Evolutionary conservation across 2,113 vertebrate species (phyloP).

Genomic region (Chionis minor): DNA sequence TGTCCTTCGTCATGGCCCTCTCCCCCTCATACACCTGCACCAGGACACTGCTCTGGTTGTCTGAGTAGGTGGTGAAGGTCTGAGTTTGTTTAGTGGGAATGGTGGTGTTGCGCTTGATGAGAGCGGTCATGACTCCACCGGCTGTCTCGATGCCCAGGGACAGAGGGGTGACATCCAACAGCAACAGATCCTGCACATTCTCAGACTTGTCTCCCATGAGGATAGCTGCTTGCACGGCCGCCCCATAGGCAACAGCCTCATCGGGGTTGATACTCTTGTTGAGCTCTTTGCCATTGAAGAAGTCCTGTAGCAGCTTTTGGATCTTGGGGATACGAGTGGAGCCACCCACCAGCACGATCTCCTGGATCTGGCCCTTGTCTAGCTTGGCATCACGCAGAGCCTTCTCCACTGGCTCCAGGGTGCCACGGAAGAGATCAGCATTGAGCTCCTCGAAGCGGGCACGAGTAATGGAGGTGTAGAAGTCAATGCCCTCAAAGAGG

Average conservation of each 20-base stretch:
- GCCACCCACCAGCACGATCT: slow-evolving; percentile 83
- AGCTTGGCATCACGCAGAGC: slow-evolving; percentile 83
- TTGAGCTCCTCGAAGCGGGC: slow-evolving; percentile 96
- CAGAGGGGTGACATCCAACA: slow-evolving; percentile 81
- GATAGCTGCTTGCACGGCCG: slow-evolving; percentile 83
- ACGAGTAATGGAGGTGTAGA: slow-evolving; percentile 96
- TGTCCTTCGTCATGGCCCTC: slow-evolving; percentile 84
- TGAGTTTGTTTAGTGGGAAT: slow-evolving; percentile 87
- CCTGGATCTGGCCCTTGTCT: slow-evolving; percentile 82
- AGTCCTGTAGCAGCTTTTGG: slow-evolving; percentile 84
- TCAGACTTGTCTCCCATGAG: slow-evolving; percentile 84
- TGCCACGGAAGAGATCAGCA: slow-evolving; percentile 82
- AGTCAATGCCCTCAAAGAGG: slow-evolving; percentile 92
- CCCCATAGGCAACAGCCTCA: slow-evolving; percentile 82
- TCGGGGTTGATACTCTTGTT: slow-evolving; percentile 87
- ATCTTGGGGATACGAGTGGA: slow-evolving; percentile 86
- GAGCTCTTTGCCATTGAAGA: slow-evolving; percentile 84
- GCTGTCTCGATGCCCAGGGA: slow-evolving; percentile 84
- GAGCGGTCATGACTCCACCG: slow-evolving; percentile 82
- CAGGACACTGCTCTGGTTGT: slow-evolving; percentile 82
- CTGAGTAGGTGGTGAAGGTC: slow-evolving; percentile 84
- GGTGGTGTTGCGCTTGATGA: slow-evolving; percentile 85
- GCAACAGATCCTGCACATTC: slow-evolving; percentile 82
- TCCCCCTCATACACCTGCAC: slow-evolving; percentile 83
- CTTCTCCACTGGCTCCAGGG: slow-evolving; percentile 83